Percentiles rank a stretch among this genome's conserved stretches.
Conservation (phyloP, 2,797 vertebrate genomes). For the Ispidina picta region DNA sequence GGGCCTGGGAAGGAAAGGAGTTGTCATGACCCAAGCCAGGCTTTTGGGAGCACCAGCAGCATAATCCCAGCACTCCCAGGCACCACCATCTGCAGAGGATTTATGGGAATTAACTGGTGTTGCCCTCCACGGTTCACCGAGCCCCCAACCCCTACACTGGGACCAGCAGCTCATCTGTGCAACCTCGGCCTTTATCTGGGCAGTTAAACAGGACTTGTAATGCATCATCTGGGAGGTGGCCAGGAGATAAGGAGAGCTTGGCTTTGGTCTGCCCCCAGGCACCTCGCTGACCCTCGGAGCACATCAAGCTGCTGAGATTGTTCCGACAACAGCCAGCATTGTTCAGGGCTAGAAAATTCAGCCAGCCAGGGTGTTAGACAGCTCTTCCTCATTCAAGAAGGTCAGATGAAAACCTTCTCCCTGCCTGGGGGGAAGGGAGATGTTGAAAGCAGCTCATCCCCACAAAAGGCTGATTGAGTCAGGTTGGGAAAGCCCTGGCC, state of each 20-base stretch:
- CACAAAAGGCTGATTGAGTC: neutral
- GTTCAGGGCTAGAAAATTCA: neutral
- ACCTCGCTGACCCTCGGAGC: neutral
- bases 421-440: neutral
- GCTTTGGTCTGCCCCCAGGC: neutral
- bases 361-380: accelerated
- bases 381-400: neutral
- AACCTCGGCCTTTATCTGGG: slow-evolving; percentile 31
- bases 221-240: neutral
- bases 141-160: neutral
- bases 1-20: slow-evolving; percentile 76
- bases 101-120: neutral
- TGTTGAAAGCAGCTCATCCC: neutral
- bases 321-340: neutral
- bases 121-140: accelerated
- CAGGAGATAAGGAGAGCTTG: slow-evolving; percentile 16
- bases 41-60: neutral
- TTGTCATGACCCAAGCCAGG: neutral
- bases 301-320: neutral
- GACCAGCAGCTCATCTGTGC: neutral
- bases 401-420: neutral
- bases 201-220: neutral
- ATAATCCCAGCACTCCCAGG: neutral
- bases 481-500: slow-evolving; percentile 16
- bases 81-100: neutral